Base-by-base conservation (phyloP, 2,113 vertebrate species). In the Xenopus borealis region DNA sequence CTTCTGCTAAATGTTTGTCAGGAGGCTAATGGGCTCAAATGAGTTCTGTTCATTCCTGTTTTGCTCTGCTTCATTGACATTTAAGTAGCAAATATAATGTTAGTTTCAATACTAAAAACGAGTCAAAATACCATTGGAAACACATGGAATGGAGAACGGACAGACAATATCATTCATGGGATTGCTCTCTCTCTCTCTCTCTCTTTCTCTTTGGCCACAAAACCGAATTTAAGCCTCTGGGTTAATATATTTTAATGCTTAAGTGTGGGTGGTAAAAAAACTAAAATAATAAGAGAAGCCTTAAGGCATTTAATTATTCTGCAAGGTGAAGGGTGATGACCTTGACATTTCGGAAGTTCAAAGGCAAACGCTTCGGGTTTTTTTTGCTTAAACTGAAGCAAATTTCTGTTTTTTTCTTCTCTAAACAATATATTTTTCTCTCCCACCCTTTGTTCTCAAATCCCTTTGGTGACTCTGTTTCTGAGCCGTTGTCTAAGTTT, bases 341-440 rank as follows among this genome's bases (percentile, higher is more conserved):
- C 93, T 94, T 94, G 94, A 94, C 93, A 88, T 94, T 92, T 92
- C 85, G 88, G 93, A 94, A 94, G 93, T 94, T 95, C 94, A 94
- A 94, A 92, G 91, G 83, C 91, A 90, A 89, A 91, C 86, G 88
- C 85, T 87, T 90, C 58, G 71, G 85, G 86, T 90, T 90, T 88
- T 90, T 91, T 90, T 88, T 90, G 81, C 68, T 67, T 72, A 79
- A 87, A 88, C 82, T 73, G 76, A 86, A 82, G 73, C 11, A 81
- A 75, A 1, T 23, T 55, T 71, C n/a, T 59, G 14, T 55, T 79
- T 79, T 47, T 23, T 72, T 45, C 71, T 75, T 59, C 57, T 40
- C 78, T 63, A 69, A 59, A 73, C 82, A 80, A 78, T 82, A 55
- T 57, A 52, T 80, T 47, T 58, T 82, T 53, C 30, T 50, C 47